These are phyloP conservation scores for Drosophila formosana DNA, from an alignment of 2,888 invertebrate species.

Conservation along the genomic window DNA sequence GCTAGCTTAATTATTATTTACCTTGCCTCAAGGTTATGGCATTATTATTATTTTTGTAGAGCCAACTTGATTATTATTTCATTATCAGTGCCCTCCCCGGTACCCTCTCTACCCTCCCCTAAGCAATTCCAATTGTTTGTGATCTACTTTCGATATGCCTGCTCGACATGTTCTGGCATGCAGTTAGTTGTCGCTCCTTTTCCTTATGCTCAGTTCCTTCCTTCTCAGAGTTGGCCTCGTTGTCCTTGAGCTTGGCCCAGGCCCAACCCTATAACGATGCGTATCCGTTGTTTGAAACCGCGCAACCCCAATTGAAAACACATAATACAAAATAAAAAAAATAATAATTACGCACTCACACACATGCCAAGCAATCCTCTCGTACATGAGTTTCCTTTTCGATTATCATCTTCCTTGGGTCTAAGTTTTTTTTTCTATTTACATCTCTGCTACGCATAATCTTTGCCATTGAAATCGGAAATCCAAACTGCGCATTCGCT, in stretches of 20 bases:
- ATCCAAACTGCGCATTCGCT: slow-evolving; percentile 63
- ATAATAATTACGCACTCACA: slow-evolving; percentile 67
- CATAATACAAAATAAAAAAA: slow-evolving; percentile 39
- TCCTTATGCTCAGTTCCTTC: background rate
- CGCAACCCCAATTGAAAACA: slow-evolving; percentile 62
- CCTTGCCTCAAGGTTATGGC: slow-evolving; percentile 74
- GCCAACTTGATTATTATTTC: slow-evolving; percentile 75
- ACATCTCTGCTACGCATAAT: slow-evolving; percentile 56
- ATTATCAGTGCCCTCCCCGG: slow-evolving; percentile 50
- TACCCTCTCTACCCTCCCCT: slow-evolving; percentile 1
- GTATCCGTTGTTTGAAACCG: slow-evolving; percentile 49
- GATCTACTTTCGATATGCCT: slow-evolving; percentile 54
- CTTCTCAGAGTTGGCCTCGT: slow-evolving; percentile 20
- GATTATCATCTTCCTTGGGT: slow-evolving; percentile 52
- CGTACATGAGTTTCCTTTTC: slow-evolving; percentile 33
- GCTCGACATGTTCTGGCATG: slow-evolving; percentile 62
- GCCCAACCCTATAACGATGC: slow-evolving; percentile 55
- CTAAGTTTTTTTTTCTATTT: slow-evolving; percentile 18
- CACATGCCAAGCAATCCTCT: slow-evolving; percentile 7
- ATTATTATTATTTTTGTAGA: slow-evolving; percentile 58
- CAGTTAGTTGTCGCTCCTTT: slow-evolving; percentile 38
- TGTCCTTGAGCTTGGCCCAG: slow-evolving; percentile 65
- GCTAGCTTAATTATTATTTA: slow-evolving; percentile 75
- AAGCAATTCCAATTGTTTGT: slow-evolving; percentile 36
- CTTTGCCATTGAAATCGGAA: slow-evolving; percentile 50